Evolutionary conservation across 2,888 invertebrate species (phyloP).

Genomic region (Hirtodrosophila alboralis): DNA sequence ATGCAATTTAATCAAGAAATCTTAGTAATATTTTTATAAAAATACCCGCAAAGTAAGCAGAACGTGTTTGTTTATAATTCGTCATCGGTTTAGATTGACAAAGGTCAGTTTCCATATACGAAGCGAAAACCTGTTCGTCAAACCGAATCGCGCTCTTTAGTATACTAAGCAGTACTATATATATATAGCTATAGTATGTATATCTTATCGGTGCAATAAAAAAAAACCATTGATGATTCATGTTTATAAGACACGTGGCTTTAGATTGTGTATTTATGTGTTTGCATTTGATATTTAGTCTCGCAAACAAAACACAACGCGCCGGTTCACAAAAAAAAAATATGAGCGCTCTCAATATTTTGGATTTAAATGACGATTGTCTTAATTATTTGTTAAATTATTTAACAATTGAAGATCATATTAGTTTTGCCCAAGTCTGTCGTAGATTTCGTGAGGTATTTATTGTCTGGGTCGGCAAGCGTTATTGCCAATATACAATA

Average conservation of each 20-base stretch:
- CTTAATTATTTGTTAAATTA: slow-evolving; percentile 37
- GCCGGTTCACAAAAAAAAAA: slow-evolving; percentile 9
- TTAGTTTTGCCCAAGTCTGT: slow-evolving; percentile 52
- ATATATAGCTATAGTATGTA: neutral
- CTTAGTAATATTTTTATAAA: too few relatives aligned
- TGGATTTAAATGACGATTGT: slow-evolving; percentile 54
- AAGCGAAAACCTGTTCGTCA: slow-evolving; percentile 25
- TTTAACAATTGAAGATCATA: slow-evolving; percentile 33
- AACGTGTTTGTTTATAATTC: slow-evolving; percentile 8
- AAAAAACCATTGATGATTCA: slow-evolving; percentile 47
- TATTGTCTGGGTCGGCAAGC: neutral
- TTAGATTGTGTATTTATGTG: slow-evolving; percentile 4
- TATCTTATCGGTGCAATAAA: slow-evolving; percentile 16
- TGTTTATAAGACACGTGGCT: slow-evolving; percentile 52
- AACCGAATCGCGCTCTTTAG: too few relatives aligned
- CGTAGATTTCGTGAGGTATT: slow-evolving; percentile 54
- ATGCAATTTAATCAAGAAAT: too few relatives aligned
- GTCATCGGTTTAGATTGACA: slow-evolving; percentile 15
- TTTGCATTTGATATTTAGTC: slow-evolving; percentile 29
- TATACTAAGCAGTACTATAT: too few relatives aligned
- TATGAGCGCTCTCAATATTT: slow-evolving; percentile 40
- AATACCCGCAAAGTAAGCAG: too few relatives aligned
- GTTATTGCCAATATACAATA: slow-evolving; percentile 38
- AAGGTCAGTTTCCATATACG: slow-evolving; percentile 48
- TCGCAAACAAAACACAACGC: slow-evolving; percentile 1